These are phyloP conservation scores for Apistogramma diplotaenia DNA, from an alignment of 2,113 vertebrate genomes.

Conservation along the genomic window DNA sequence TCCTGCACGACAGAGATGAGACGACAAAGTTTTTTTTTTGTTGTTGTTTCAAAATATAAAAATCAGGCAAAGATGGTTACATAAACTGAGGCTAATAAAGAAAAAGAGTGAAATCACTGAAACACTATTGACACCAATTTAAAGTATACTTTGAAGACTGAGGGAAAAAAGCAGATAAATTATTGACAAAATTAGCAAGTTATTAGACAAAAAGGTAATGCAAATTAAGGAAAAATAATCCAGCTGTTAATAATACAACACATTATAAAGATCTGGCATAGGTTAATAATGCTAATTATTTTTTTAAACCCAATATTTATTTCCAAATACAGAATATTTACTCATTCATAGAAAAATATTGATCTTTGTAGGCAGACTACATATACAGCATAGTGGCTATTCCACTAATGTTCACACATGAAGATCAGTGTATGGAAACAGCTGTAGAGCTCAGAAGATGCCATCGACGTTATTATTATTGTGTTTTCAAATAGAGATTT, in stretches of 20 bases:
- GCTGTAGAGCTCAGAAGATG: neutral
- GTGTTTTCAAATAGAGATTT: neutral
- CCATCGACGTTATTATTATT: neutral
- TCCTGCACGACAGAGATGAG: conserved; percentile 76
- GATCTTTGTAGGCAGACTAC: neutral
- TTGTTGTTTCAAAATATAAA: neutral
- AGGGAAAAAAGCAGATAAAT: neutral
- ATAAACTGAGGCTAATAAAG: neutral
- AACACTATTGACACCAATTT: neutral
- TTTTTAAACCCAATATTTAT: neutral
- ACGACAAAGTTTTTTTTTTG: neutral
- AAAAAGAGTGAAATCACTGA: neutral
- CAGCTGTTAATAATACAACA: neutral
- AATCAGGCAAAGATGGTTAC: neutral
- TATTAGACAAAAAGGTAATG: neutral
- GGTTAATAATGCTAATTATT: neutral
- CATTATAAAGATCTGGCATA: neutral
- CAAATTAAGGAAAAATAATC: neutral
- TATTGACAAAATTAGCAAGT: neutral
- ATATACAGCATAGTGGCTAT: neutral
- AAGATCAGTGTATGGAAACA: neutral
- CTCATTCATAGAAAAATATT: neutral
- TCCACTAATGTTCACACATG: neutral
- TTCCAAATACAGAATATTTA: neutral
- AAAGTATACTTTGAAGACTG: neutral